These are phyloP conservation scores for Tympanuchus pallidicinctus DNA, from an alignment of 2,113 vertebrate species.

Conservation along the genomic window DNA sequence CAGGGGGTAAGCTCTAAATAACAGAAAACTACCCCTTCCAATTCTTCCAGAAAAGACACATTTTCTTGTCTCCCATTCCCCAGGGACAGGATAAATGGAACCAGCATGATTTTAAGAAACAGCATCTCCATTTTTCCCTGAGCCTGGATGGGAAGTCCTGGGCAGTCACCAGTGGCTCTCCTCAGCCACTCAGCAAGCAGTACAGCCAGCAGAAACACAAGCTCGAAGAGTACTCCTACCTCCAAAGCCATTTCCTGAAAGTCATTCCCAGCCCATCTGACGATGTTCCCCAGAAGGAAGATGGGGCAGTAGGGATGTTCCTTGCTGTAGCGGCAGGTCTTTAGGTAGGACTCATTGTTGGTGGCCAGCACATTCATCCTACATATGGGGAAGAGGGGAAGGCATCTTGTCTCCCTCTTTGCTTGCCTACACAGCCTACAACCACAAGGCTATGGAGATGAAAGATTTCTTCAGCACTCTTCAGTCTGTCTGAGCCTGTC, in stretches of 20 bases:
- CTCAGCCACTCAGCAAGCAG: fast-evolving
- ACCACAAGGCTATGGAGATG: background rate
- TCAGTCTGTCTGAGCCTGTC: background rate
- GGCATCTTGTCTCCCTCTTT: background rate
- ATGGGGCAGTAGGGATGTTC: slow-evolving; percentile 92
- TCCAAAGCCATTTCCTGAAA: slow-evolving; percentile 89
- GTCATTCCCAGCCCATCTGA: slow-evolving; percentile 81
- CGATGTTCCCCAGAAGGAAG: slow-evolving; percentile 86
- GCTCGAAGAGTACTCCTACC: slow-evolving; percentile 70
- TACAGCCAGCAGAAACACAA: background rate
- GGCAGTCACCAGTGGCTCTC: background rate
- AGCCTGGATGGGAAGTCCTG: background rate
- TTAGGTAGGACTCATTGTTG: slow-evolving; percentile 82
- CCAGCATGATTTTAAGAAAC: background rate
- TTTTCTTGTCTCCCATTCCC: background rate
- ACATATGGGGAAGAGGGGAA: background rate
- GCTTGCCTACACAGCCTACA: background rate
- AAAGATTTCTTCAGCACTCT: background rate
- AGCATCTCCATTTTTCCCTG: background rate
- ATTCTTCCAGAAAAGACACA: background rate
- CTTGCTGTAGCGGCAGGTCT: slow-evolving; percentile 83
- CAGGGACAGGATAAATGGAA: background rate
- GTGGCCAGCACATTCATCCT: slow-evolving; percentile 89
- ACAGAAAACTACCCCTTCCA: background rate
- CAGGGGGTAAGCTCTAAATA: background rate